Evolutionary conservation across 2,888 invertebrate species (phyloP).

Genomic region (Diplolepis rosae): DNA sequence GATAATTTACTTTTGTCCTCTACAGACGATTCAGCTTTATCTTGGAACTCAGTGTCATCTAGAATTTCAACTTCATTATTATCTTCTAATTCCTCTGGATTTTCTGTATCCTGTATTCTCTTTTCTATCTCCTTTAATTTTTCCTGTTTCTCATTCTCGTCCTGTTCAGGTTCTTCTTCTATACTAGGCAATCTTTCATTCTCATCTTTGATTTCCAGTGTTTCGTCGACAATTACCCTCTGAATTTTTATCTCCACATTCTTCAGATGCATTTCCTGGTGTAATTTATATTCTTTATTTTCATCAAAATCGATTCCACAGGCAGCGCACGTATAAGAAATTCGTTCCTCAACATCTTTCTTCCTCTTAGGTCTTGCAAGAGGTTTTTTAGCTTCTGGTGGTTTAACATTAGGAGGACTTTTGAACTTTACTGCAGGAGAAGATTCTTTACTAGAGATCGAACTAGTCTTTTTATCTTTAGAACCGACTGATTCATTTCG

Average conservation of each 20-base stretch:
- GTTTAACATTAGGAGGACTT: slow-evolving; percentile 23
- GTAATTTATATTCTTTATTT: not conserved
- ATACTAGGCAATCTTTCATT: not conserved
- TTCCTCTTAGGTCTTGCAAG: not conserved
- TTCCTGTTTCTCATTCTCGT: not conserved
- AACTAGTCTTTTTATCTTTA: slow-evolving; percentile 22
- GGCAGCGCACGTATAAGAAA: not conserved
- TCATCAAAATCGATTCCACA: not conserved
- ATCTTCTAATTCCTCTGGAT: too few relatives aligned
- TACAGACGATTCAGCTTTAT: too few relatives aligned
- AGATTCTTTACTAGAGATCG: slow-evolving; percentile 39
- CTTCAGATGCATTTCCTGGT: slow-evolving; percentile 1
- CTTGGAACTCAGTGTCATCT: too few relatives aligned
- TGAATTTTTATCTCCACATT: not conserved
- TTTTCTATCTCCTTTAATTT: not conserved
- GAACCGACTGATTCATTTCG: slow-evolving; percentile 32
- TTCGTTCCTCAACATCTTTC: not conserved
- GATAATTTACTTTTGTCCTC: too few relatives aligned
- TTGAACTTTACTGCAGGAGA: slow-evolving; percentile 31
- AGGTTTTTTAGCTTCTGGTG: not conserved
- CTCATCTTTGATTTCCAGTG: not conserved
- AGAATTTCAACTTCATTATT: slow-evolving; percentile 13
- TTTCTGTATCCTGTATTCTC: not conserved
- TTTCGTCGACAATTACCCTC: slow-evolving; percentile 5
- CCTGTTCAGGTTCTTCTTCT: not conserved